Evolutionary conservation across 1,140 invertebrate species (phyloP), one percentile per base, ranked within the genome.

Genomic region (Drosophila parvula): DNA sequence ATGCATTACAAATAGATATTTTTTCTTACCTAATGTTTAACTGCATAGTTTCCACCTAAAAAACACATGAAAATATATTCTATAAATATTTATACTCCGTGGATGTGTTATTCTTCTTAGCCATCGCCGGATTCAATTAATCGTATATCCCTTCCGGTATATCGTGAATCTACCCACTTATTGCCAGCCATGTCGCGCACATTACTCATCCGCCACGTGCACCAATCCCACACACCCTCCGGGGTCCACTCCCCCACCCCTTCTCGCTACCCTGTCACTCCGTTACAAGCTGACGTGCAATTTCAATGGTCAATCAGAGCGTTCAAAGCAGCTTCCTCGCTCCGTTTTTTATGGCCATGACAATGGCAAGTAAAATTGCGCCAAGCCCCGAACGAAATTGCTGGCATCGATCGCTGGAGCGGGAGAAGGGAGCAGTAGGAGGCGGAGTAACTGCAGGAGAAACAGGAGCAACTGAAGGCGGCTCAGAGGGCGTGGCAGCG

Each of bases 251-350:
- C 18, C 30, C 18, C 9, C 18, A 40, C 61, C 27, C 43, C 9
- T n/a, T 34, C 61, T 18, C 43, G 18, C 14, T 16, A 1, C 9
- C 32, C 50, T 60, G 57, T 45, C 77, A 44, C 40, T 38, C 38
- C 44, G 11, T 28, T 36, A 56, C 48, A 56, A 67, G 79, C 62
- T 88, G 82, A 79, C 83, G 73, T 88, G 83, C 83, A 83, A 77
- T 83, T 86, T 88, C 83, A 89, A 89, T 89, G 83, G 83, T 88
- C 83, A 88, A 88, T 88, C 83, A 88, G 83, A 80, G 56, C 81
- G 81, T 60, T 63, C 73, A 75, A 57, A 60, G 68, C 68, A 74
- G 78, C 71, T 74, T 59, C 57, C 62, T 69, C 43, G 57, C 51
- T 67, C 44, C 36, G 61, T 59, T 76, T 74, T 47, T 67, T 77